phyloP scores from a whole-genome alignment of 2,888 invertebrate genomes.

The Marasmarcha lunaedactyla region DNA sequence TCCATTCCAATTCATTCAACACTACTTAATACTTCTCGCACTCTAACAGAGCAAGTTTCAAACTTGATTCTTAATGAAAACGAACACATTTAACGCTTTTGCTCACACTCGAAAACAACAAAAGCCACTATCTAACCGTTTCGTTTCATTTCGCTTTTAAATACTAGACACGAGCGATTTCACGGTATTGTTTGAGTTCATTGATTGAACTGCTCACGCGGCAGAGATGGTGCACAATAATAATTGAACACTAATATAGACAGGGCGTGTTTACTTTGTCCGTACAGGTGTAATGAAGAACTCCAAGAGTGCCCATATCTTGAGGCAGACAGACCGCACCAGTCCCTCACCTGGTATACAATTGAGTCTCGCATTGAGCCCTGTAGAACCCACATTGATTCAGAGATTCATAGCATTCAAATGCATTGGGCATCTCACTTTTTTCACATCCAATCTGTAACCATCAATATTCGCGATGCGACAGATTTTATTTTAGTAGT shows the following conservation, averaged over 20 bases:
- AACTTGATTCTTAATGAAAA: too few relatives aligned
- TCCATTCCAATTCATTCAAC: conserved; percentile 25
- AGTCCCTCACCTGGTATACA: conserved; percentile 71
- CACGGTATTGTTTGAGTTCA: conserved; percentile 10
- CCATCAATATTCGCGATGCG: too few relatives aligned
- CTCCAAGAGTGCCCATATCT: conserved; percentile 76
- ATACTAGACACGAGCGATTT: background rate
- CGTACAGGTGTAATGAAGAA: conserved; percentile 74
- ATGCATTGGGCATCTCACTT: conserved; percentile 24
- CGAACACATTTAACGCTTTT: conserved; percentile 5
- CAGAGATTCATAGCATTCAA: conserved; percentile 39
- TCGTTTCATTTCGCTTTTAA: conserved; percentile 24
- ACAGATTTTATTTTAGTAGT: background rate
- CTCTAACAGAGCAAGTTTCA: conserved; percentile 18
- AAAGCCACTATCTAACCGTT: conserved; percentile 12
- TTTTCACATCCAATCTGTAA: background rate
- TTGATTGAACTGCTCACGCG: conserved; percentile 15
- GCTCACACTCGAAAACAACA: background rate
- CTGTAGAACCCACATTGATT: conserved; percentile 47
- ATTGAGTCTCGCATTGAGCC: conserved; percentile 41
- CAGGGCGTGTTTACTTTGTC: conserved; percentile 60
- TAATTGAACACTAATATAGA: conserved; percentile 39
- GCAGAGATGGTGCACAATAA: conserved; percentile 24
- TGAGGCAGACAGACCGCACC: conserved; percentile 74
- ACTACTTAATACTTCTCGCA: conserved; percentile 16